A percentile compares a stretch with the other conserved stretches of the same genome.
Conservation (phyloP, 2,797 vertebrate species). For the Enteromius thamalakanensis region DNA sequence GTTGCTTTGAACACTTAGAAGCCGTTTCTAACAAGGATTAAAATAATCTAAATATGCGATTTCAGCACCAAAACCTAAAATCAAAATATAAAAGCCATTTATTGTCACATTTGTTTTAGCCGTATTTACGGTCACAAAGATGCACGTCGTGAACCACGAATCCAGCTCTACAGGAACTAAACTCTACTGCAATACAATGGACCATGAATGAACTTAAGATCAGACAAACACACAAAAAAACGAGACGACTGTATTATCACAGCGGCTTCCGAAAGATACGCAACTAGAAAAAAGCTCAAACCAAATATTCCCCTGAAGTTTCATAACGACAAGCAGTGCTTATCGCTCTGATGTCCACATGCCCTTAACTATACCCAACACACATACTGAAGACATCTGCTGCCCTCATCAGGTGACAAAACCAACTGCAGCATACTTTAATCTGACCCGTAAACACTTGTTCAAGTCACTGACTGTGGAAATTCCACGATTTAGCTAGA, state of each 20-base stretch:
- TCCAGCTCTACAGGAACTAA: slow-evolving; percentile 22
- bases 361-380: slow-evolving; percentile 34
- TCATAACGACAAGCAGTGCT: slow-evolving; percentile 61
- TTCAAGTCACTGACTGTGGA: neutral
- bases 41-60: slow-evolving; percentile 45
- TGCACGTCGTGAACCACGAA: neutral
- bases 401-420: slow-evolving; percentile 74
- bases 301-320: slow-evolving; percentile 3
- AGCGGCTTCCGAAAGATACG: neutral
- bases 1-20: neutral
- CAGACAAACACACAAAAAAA: slow-evolving; percentile 1
- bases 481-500: neutral
- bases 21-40: slow-evolving; percentile 15
- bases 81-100: slow-evolving; percentile 39
- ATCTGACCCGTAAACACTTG: neutral
- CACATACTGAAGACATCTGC: slow-evolving; percentile 55
- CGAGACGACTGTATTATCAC: neutral
- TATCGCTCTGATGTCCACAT: slow-evolving; percentile 52
- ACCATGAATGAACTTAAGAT: slow-evolving; percentile 18
- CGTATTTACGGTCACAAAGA: neutral
- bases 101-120: neutral
- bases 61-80: slow-evolving; percentile 51
- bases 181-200: neutral
- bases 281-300: slow-evolving; percentile 1
- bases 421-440: slow-evolving; percentile 31